Base-by-base conservation (phyloP, 2,888 invertebrate species). In the Yponomeuta plumbellus region DNA sequence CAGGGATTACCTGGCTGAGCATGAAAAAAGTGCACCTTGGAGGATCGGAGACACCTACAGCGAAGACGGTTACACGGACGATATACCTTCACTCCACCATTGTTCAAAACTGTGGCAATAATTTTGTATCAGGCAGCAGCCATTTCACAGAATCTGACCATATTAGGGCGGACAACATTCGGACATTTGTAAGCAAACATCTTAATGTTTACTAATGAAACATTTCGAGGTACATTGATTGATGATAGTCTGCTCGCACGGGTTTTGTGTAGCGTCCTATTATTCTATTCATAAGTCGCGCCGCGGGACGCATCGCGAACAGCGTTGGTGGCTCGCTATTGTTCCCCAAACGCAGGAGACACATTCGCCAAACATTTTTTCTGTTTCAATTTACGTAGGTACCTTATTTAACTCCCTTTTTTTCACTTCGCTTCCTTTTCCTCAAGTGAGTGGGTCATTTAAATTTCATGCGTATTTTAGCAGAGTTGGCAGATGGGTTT, bases 161-260 rank as follows among this genome's bases (percentile, higher is more conserved):
- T 81, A 84, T 85, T 81, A 83, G 73, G 76, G 73, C 79, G 74
- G 80, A 85, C 86, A 89, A 83, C 85, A 86, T 80, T 83, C 77
- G 83, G 83, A 87, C 86, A 88, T 65, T 65, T 88, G 88, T 88
- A 90, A 88, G 89, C 87, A 90, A 90, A 90, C 90, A 91, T 91
- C 90, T 91, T 89, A 91, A 91, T 91, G 88, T 90, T 89, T 87
- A 88, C 90, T 90, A 90, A 91, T 91, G 89, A 88, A 90, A 89
- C 86, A 86, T 88, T 86, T 87, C 85, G 81, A 84, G 80, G 80
- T 85, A 87, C 87, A 87, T 85, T 90, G 90, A 90, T 90, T 87
- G 90, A 90, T 91, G 88, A 81, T 77, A 76, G 75, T 79, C 76
- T 72, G 76, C 77, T 77, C 79, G 85, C 85, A 80, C 81, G 80